A percentile compares a stretch with the other conserved stretches of the same genome.
Evolutionary conservation across 2,797 vertebrate genomes (phyloP).

Genomic region (Miichthys miiuy): DNA sequence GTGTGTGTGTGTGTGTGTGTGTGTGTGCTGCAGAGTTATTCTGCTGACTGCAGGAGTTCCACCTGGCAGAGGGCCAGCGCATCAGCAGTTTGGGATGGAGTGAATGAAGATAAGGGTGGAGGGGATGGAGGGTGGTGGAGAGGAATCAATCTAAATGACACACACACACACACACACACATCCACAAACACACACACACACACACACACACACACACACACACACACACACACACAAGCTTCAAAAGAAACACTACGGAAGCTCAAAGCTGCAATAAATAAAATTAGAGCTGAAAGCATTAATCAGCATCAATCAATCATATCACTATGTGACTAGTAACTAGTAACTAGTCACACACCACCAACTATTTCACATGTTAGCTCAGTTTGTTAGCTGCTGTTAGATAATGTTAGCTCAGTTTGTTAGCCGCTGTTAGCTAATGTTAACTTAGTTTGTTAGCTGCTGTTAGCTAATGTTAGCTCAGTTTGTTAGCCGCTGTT

Average conservation of each 20-base stretch:
- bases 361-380: too few relatives aligned
- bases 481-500: too few relatives aligned
- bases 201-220: constrained; percentile 18
- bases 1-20: constrained; percentile 62
- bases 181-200: constrained; percentile 55
- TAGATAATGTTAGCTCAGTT: too few relatives aligned
- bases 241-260: constrained; percentile 18
- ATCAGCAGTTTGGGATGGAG: constrained; percentile 89
- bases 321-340: too few relatives aligned
- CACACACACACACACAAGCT: neutral
- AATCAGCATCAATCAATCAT: neutral
- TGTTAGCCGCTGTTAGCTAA: too few relatives aligned
- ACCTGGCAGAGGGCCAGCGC: constrained; percentile 85
- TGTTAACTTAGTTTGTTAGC: too few relatives aligned
- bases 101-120: constrained; percentile 86
- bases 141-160: constrained; percentile 85
- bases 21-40: constrained; percentile 87
- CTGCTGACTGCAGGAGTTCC: constrained; percentile 92
- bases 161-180: constrained; percentile 41
- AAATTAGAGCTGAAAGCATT: neutral
- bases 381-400: too few relatives aligned
- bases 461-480: too few relatives aligned
- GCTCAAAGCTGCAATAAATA: neutral
- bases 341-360: too few relatives aligned
- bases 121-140: neutral